Conservation (phyloP, 2,888 invertebrate species). For the Osmoderma eremita region DNA sequence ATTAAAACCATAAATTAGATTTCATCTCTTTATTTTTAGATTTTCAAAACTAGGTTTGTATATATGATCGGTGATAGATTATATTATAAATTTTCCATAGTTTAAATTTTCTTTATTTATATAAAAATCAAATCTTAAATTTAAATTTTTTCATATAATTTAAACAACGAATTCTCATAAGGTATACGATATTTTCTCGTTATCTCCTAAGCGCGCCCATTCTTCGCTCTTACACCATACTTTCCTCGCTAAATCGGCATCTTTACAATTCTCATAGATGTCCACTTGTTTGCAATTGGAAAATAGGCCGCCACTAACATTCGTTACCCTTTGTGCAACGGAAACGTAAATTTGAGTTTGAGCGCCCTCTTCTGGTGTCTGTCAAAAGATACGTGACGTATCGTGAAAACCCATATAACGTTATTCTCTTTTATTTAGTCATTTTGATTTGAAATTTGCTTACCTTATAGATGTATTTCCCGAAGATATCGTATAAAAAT, state of each 20-base stretch:
- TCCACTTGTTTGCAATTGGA: constrained; percentile 77
- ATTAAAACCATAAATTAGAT: too few relatives aligned
- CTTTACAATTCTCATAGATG: constrained; percentile 69
- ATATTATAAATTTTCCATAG: too few relatives aligned
- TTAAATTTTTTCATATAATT: not conserved
- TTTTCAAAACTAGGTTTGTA: too few relatives aligned
- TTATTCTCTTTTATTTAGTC: not conserved
- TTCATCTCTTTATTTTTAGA: too few relatives aligned
- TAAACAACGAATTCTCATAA: not conserved
- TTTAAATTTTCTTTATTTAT: too few relatives aligned
- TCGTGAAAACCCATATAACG: not conserved
- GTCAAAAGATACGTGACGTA: constrained; percentile 59
- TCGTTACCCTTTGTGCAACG: constrained; percentile 77
- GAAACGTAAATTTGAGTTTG: constrained; percentile 83
- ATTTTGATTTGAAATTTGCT: not conserved
- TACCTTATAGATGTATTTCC: constrained; percentile 55
- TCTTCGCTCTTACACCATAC: constrained; percentile 86
- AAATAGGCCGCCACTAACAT: constrained; percentile 80
- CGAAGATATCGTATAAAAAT: constrained; percentile 70
- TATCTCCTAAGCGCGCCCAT: constrained; percentile 57
- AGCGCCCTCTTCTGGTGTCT: constrained; percentile 80
- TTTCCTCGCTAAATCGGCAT: constrained; percentile 76
- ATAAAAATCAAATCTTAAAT: not conserved
- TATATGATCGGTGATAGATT: too few relatives aligned
- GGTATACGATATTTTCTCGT: constrained; percentile 19